A percentile compares a stretch with the other conserved stretches of the same genome.
phyloP scores from a whole-genome alignment of 1,140 invertebrate species.

The Helicorthomorpha holstii region DNA sequence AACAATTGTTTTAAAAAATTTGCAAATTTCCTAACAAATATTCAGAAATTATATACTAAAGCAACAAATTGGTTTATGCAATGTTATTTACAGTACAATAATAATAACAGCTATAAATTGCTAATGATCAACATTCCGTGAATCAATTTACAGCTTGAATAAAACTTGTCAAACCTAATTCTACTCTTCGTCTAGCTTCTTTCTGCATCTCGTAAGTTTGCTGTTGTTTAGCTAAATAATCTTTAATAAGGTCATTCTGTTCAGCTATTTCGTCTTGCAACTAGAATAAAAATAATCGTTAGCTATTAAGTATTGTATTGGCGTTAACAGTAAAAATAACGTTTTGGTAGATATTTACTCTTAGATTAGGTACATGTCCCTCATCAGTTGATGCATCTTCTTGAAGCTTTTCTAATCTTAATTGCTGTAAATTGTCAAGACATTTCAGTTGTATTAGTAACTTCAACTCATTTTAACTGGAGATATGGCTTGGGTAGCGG shows the following conservation, averaged over 20 bases:
- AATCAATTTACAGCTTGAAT: slow-evolving; percentile 9
- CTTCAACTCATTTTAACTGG: neutral
- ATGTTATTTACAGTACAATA: no score
- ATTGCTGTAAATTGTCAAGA: slow-evolving; percentile 10
- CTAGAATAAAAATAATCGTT: slow-evolving; percentile 8
- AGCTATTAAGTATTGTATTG: neutral
- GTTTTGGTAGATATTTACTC: slow-evolving; percentile 9
- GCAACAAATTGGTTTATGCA: no score
- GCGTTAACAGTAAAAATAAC: slow-evolving; percentile 2
- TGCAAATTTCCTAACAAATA: no score
- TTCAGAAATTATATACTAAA: no score
- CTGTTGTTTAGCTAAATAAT: slow-evolving; percentile 21
- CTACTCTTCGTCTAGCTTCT: slow-evolving; percentile 14
- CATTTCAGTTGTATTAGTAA: neutral
- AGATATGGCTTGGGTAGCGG: neutral
- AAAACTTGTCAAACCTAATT: slow-evolving; percentile 8
- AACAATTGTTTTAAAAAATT: slow-evolving; percentile 8
- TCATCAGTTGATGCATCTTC: slow-evolving; percentile 11
- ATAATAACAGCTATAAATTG: no score
- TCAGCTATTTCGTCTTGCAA: slow-evolving; percentile 17
- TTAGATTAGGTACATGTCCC: slow-evolving; percentile 15
- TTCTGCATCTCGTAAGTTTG: slow-evolving; percentile 20
- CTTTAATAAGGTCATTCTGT: slow-evolving; percentile 21
- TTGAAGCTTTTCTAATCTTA: slow-evolving; percentile 14
- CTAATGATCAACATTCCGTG: no score